Percentiles rank a stretch among this genome's conserved stretches.
Evolutionary conservation across 2,888 invertebrate species (phyloP).

Genomic region (Tethea ocularis): DNA sequence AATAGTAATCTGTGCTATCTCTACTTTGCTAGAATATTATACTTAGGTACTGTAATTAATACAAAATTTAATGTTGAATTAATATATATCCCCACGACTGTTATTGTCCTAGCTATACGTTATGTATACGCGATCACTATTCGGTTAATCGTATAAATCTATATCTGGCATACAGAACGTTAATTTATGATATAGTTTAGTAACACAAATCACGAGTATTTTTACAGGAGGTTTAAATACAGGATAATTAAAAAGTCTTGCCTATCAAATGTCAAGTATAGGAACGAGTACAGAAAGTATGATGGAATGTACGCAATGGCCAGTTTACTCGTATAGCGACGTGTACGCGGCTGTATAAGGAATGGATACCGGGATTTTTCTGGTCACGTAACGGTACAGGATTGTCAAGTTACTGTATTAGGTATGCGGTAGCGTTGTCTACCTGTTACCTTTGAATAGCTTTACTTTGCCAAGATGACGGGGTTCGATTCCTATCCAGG

Average conservation of each 20-base stretch:
- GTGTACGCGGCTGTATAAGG: slow-evolving; percentile 18
- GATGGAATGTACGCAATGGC: neutral
- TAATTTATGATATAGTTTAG: no score
- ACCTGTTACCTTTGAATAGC: slow-evolving; percentile 10
- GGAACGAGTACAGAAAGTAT: neutral
- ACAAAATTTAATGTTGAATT: no score
- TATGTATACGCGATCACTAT: no score
- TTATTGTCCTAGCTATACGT: no score
- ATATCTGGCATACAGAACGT: no score
- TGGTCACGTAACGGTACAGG: slow-evolving; percentile 26
- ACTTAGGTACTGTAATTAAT: no score
- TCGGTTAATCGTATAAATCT: no score
- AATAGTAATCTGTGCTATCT: no score
- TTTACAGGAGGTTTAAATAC: neutral
- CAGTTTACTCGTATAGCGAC: neutral
- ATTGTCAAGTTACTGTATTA: slow-evolving; percentile 16
- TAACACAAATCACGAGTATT: no score
- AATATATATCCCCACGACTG: no score
- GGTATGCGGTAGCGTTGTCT: slow-evolving; percentile 29
- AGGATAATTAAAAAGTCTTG: neutral
- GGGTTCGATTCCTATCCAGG: no score
- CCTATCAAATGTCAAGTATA: neutral
- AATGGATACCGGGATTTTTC: slow-evolving; percentile 33
- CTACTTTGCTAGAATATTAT: no score
- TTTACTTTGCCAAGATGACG: neutral